Conservation (phyloP, 2,113 vertebrate genomes). For the Eolophus roseicapilla region DNA sequence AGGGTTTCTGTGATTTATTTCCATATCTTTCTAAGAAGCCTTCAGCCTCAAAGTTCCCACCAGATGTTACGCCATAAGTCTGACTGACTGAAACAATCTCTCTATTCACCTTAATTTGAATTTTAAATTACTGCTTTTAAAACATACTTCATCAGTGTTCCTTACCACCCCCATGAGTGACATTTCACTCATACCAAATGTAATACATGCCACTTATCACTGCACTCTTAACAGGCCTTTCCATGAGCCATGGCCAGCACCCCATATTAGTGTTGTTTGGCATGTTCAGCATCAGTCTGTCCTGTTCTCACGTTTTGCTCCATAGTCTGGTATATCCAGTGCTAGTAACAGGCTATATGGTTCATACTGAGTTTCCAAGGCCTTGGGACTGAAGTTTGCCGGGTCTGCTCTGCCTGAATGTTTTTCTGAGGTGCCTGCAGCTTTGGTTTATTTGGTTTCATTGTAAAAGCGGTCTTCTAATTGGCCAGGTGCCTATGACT, state of each 20-base stretch:
- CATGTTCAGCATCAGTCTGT: background rate
- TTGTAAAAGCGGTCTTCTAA: background rate
- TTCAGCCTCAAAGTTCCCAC: background rate
- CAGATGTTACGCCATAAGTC: background rate
- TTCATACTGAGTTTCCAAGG: background rate
- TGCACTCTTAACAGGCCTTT: background rate
- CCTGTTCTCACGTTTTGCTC: fast-evolving
- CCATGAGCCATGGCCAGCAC: background rate
- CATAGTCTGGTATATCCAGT: background rate
- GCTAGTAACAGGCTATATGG: background rate
- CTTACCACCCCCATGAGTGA: background rate
- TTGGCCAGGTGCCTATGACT: background rate
- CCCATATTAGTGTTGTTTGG: background rate
- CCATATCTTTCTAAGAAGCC: background rate
- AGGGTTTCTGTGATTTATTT: background rate
- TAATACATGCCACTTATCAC: background rate
- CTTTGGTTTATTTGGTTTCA: background rate
- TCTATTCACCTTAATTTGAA: background rate
- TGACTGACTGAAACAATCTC: background rate
- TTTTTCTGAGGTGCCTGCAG: background rate
- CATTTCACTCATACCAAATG: background rate
- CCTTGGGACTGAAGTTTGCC: background rate
- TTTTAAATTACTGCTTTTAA: background rate
- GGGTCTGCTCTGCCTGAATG: background rate
- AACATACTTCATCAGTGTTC: background rate